phyloP scores from a whole-genome alignment of 2,113 vertebrate genomes.

The Falcunculus frontatus region DNA sequence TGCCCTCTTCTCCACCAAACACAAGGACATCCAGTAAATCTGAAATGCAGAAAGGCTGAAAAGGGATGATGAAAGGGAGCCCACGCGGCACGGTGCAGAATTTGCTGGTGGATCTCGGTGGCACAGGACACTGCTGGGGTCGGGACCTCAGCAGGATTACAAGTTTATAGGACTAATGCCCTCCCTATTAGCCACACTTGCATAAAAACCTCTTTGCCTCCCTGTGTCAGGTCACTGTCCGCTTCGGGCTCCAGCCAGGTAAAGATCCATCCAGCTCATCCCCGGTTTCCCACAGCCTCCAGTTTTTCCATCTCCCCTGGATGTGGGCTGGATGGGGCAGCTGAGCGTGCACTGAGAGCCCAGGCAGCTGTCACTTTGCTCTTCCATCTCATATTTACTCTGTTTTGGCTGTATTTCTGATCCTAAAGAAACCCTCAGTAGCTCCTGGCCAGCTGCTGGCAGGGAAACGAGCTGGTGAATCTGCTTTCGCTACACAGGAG shows the following conservation, averaged over 20 bases:
- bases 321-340: not conserved
- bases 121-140: constrained; percentile 12
- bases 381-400: not conserved
- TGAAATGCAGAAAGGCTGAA: constrained; percentile 4
- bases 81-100: not conserved
- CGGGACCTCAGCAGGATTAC: constrained; percentile 6
- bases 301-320: not conserved
- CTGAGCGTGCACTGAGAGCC: not conserved
- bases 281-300: not conserved
- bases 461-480: constrained; percentile 19
- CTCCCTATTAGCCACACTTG: not conserved
- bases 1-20: constrained; percentile 51
- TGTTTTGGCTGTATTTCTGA: not conserved
- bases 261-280: not conserved
- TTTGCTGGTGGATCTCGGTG: not conserved
- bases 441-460: constrained; percentile 5
- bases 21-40: constrained; percentile 46
- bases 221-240: fast-evolving
- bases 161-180: not conserved
- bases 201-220: not conserved
- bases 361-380: not conserved
- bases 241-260: not conserved
- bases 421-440: not conserved
- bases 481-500: not conserved
- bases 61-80: constrained; percentile 45